Conservation (phyloP, 2,888 invertebrate species). For the Tryphoninae sp. region DNA sequence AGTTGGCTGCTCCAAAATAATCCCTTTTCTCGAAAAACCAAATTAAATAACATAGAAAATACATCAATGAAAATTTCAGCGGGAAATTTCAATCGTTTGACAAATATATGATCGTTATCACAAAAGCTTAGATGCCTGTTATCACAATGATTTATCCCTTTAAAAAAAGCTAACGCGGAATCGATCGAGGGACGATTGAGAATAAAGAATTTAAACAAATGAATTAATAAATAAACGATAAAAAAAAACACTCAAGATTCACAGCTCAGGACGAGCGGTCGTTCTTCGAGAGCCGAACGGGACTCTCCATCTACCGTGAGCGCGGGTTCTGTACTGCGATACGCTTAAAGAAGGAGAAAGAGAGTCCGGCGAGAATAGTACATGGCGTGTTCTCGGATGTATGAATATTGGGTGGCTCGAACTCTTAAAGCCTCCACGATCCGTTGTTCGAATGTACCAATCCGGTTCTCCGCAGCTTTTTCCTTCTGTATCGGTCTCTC, state of each 20-base stretch:
- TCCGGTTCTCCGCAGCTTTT: constrained; percentile 49
- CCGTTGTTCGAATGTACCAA: constrained; percentile 60
- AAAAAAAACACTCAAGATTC: background rate
- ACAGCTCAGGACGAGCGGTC: no score
- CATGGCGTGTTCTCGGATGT: background rate
- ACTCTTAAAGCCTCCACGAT: constrained; percentile 24
- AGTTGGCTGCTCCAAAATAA: background rate
- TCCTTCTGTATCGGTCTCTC: background rate
- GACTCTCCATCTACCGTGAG: constrained; percentile 49
- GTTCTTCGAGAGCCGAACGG: constrained; percentile 14
- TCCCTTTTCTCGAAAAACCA: constrained; percentile 2
- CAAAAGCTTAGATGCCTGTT: background rate
- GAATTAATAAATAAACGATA: background rate
- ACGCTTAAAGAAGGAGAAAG: constrained; percentile 12
- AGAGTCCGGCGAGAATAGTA: constrained; percentile 22
- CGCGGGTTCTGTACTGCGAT: constrained; percentile 59
- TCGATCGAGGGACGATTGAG: background rate
- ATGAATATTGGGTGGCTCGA: constrained; percentile 44
- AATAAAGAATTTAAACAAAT: background rate
- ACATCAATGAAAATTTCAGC: background rate
- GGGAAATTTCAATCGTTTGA: constrained; percentile 5
- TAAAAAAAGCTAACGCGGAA: no score
- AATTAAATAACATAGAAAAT: background rate
- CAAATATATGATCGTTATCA: constrained; percentile 6
- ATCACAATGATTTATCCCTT: constrained; percentile 6